Percentiles rank a stretch among this genome's conserved stretches.
Evolutionary conservation across 2,888 invertebrate species (phyloP).

Genomic region (Pollenia amentaria): DNA sequence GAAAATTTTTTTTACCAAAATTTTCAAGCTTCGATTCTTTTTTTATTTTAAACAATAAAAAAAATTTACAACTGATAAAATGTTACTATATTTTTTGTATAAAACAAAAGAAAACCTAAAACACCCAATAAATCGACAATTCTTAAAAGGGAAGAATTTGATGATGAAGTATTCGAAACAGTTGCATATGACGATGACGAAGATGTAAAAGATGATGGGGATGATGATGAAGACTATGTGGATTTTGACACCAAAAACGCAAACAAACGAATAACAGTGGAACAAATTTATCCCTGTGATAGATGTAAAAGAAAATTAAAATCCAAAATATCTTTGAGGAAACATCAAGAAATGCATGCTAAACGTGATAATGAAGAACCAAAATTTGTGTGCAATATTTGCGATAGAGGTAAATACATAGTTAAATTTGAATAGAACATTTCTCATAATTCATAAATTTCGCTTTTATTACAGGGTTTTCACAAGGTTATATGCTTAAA

Average conservation of each 20-base stretch:
- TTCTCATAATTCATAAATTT: neutral
- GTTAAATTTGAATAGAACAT: neutral
- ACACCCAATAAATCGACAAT: conserved; percentile 16
- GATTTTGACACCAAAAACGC: neutral
- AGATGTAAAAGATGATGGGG: conserved; percentile 35
- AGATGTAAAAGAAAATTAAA: conserved; percentile 66
- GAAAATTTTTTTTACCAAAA: too few species aligned
- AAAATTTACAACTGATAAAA: neutral
- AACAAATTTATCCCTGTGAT: conserved; percentile 53
- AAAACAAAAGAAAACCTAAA: conserved; percentile 48
- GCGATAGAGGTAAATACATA: conserved; percentile 64
- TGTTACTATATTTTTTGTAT: conserved; percentile 25
- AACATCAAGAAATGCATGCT: conserved; percentile 61
- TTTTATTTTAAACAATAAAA: neutral
- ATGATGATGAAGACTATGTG: conserved; percentile 33
- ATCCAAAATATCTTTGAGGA: conserved; percentile 62
- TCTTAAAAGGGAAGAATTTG: conserved; percentile 56
- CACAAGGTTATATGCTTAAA: conserved; percentile 85
- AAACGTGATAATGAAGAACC: conserved; percentile 58
- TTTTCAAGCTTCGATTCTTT: neutral
- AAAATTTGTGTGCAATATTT: conserved; percentile 62
- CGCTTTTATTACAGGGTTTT: conserved; percentile 80
- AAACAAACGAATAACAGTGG: conserved; percentile 5
- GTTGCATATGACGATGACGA: conserved; percentile 58
- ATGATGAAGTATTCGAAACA: conserved; percentile 62